These are phyloP conservation scores for Drosophila birchii DNA, from an alignment of 2,888 invertebrate species.

Conservation along the genomic window DNA sequence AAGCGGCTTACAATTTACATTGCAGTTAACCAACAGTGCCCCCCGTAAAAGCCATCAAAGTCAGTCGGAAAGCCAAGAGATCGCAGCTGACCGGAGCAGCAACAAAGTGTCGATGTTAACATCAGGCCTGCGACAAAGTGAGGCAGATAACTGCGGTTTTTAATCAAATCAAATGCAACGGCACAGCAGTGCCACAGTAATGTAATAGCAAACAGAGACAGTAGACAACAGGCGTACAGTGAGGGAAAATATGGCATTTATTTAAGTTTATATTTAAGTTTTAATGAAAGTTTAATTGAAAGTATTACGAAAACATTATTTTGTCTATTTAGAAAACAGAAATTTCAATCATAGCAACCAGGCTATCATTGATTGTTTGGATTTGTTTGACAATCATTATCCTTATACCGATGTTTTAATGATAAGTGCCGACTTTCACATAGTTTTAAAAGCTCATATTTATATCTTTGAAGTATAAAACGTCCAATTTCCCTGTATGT, in stretches of 20 bases:
- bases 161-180: conserved; percentile 78
- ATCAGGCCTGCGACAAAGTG: conserved; percentile 70
- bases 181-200: conserved; percentile 37
- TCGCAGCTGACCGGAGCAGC: conserved; percentile 25
- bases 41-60: background rate
- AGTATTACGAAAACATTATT: background rate
- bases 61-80: conserved; percentile 15
- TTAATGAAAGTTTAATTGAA: background rate
- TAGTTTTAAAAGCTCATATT: background rate
- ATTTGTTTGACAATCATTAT: background rate
- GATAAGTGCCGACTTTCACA: background rate
- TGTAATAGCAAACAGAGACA: conserved; percentile 35
- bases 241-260: background rate
- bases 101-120: conserved; percentile 73
- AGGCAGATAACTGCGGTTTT: conserved; percentile 79
- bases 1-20: conserved; percentile 58
- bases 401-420: background rate
- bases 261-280: background rate
- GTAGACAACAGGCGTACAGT: conserved; percentile 14
- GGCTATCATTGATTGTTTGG: too few relatives aligned
- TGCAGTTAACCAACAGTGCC: conserved; percentile 20
- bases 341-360: too few relatives aligned
- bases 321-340: background rate
- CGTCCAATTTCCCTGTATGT: background rate
- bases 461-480: background rate